Conservation (phyloP, 2,113 vertebrate species). For the Periophthalmodon schlosseri region DNA sequence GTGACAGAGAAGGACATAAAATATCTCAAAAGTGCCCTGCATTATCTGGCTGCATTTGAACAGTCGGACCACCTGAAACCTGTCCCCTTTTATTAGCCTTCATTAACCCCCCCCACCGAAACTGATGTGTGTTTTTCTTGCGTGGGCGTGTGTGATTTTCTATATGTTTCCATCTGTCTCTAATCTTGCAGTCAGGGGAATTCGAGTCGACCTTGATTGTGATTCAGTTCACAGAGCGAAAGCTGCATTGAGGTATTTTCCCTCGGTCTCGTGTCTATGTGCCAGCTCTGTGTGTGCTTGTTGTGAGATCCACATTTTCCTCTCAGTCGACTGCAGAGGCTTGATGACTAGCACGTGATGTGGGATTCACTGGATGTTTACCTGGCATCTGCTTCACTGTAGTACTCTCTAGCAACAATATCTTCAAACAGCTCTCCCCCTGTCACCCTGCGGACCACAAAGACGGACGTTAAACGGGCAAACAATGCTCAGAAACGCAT, state of each 20-base stretch:
- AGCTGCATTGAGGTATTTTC: conserved; percentile 23
- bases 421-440: conserved; percentile 81
- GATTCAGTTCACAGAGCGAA: conserved; percentile 25
- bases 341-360: conserved; percentile 35
- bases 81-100: conserved; percentile 39
- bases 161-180: conserved; percentile 42
- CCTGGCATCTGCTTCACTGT: conserved; percentile 82
- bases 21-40: neutral
- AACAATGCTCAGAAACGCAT: neutral
- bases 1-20: neutral
- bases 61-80: neutral
- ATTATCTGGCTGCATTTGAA: neutral
- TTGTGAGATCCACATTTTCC: conserved; percentile 31
- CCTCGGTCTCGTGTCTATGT: conserved; percentile 10
- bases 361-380: conserved; percentile 45
- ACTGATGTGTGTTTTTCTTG: conserved; percentile 65
- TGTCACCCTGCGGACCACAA: conserved; percentile 71
- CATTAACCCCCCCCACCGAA: conserved; percentile 52
- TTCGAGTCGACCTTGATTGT: conserved; percentile 22
- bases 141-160: conserved; percentile 40
- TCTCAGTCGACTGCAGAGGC: conserved; percentile 45
- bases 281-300: conserved; percentile 12
- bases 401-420: conserved; percentile 80
- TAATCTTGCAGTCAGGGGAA: conserved; percentile 25
- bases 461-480: conserved; percentile 26